Evolutionary conservation across 2,888 invertebrate genomes (phyloP).

Genomic region (Campaea margaritaria): DNA sequence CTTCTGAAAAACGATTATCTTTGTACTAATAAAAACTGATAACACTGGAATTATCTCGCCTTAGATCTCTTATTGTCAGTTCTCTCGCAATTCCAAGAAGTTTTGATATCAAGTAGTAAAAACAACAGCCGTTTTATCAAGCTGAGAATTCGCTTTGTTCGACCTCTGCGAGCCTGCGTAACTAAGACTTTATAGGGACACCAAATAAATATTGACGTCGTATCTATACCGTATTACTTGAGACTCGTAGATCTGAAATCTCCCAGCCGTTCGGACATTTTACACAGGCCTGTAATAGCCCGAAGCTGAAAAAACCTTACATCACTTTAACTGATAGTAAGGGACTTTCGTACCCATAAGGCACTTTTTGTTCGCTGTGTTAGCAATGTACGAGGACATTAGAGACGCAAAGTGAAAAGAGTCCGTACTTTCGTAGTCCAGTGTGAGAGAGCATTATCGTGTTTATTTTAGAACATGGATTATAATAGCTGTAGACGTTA

Average conservation of each 20-base stretch:
- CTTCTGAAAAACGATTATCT: no score
- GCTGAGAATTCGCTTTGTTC: constrained; percentile 13
- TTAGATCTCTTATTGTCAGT: background rate
- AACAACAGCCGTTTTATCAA: constrained; percentile 6
- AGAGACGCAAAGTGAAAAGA: constrained; percentile 1
- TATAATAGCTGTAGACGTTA: no score
- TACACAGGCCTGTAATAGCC: background rate
- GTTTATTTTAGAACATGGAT: no score
- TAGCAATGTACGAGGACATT: background rate
- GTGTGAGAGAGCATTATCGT: no score
- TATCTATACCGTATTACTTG: constrained; percentile 18
- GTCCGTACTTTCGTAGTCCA: no score
- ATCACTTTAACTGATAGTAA: constrained; percentile 9
- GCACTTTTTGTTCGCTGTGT: constrained; percentile 1
- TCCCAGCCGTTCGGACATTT: constrained; percentile 11
- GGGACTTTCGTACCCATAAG: constrained; percentile 7
- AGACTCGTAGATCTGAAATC: constrained; percentile 21
- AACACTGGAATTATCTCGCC: no score
- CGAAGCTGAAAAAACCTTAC: constrained; percentile 10
- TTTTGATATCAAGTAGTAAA: constrained; percentile 4
- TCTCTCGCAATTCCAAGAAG: constrained; percentile 1
- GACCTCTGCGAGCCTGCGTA: background rate
- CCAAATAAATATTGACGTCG: constrained; percentile 18
- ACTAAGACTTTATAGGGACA: constrained; percentile 22
- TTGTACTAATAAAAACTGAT: no score